Evolutionary conservation across 1,140 invertebrate species (phyloP).

Genomic region (Drosophila nigromelanica): DNA sequence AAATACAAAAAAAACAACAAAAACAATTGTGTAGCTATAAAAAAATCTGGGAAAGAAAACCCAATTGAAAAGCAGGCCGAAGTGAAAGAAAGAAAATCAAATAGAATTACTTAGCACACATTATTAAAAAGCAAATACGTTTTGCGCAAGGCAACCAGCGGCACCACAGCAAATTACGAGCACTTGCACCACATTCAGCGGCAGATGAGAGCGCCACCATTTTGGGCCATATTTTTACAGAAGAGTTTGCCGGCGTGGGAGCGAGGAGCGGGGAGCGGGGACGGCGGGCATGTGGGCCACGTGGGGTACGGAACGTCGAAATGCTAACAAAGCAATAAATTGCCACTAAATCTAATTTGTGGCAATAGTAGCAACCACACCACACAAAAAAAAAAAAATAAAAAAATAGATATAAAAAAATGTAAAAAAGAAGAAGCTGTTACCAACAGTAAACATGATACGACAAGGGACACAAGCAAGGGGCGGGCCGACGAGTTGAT

Average conservation of each 20-base stretch:
- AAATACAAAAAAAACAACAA: neutral
- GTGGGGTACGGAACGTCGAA: slow-evolving; percentile 36
- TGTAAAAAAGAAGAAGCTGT: neutral
- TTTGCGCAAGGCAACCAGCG: neutral
- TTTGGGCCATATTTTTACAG: slow-evolving; percentile 48
- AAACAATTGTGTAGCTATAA: too few relatives aligned
- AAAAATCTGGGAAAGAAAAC: neutral
- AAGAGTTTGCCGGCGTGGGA: slow-evolving; percentile 3
- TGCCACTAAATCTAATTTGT: slow-evolving; percentile 68
- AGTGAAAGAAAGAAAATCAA: slow-evolving; percentile 29
- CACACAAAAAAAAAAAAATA: slow-evolving; percentile 5
- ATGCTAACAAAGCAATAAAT: slow-evolving; percentile 69
- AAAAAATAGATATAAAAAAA: neutral
- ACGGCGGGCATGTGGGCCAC: neutral
- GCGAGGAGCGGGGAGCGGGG: too few relatives aligned
- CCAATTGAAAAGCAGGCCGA: neutral
- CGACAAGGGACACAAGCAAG: neutral
- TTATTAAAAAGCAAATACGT: slow-evolving; percentile 53
- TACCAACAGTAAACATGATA: slow-evolving; percentile 24
- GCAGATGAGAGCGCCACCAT: slow-evolving; percentile 21
- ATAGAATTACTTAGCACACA: slow-evolving; percentile 50
- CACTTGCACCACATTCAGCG: slow-evolving; percentile 30
- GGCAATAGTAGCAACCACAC: slow-evolving; percentile 36
- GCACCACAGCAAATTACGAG: slow-evolving; percentile 37
- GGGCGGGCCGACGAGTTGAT: slow-evolving; percentile 37